Evolutionary conservation across 2,113 vertebrate genomes (phyloP), one percentile per base, ranked within the genome.

Genomic region (Callocephalon fimbriatum): DNA sequence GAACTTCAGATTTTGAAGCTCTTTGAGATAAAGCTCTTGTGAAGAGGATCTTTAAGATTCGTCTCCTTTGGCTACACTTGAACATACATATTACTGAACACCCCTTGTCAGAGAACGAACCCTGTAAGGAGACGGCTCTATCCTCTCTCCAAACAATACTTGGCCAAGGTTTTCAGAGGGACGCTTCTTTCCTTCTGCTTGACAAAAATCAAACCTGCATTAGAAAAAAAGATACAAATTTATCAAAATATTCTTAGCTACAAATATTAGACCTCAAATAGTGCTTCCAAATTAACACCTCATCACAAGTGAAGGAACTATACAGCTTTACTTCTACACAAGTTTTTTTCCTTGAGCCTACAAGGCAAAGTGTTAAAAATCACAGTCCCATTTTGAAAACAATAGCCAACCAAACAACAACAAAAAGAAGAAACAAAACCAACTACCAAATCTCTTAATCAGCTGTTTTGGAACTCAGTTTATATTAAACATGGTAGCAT

Each of bases 161-260:
- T 99, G 99, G 51, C 99, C 99, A 75, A 99, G 99, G 97, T 99
- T 99, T 98, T 99, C 99, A 74, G 99, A 99, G 5, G 99, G 99
- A 77, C 99, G 99, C 80, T 96, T 99, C 97, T 99, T 99, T 79
- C 98, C 95, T 37, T 50, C 89, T 14, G 99, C 99, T 98, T 99
- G 98, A 97, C 99, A 99, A 96, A 99, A 99, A 97, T 99, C 99
- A 97, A 99, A 99, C 95, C 99, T 99, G 72, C 91, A 92, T 53
- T 72, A 95, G 61, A 97, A 20, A 91, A 91, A 91, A 94, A 73
- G 29, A 86, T 4, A 86, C 3, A 51, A 29, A 83, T 26, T 86
- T 12, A 93, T 45, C 53, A 45, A 59, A 91, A 56, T 63, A 75
- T 38, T 81, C 22, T 50, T 48, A 87, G 42, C 18, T 77, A 22